Evolutionary conservation across 2,888 invertebrate genomes (phyloP), one percentile per base, ranked within the genome.

Genomic region (Oeneis ivallda): DNA sequence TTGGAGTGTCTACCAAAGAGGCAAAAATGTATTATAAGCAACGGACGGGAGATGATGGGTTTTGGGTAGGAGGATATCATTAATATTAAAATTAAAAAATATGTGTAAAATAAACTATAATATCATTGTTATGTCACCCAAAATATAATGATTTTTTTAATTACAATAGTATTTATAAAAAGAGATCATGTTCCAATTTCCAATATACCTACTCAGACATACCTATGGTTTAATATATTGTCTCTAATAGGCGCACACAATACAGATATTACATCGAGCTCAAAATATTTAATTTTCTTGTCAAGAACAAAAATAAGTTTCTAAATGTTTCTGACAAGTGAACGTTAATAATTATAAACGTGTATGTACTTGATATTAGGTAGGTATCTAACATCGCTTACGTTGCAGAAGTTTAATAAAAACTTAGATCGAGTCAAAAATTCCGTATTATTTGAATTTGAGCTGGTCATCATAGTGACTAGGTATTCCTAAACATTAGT

Each of bases 1-100:
- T 83, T 78, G 76, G 77, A 81, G 82, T 15, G 15, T 10, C 47
- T 47, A 47, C 47, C 15, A 82, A 84, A 85, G 71, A 69, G 58
- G 54, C 57, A 41, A 37, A 62, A 53, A 62, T 64, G 59, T 59
- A 67, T 67, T 39, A 64, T 59, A 45, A 47, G 43, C 47, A 26
- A 11, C 45, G 9, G 37, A 64, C 19, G 32, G 45, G 62, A 47
- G 47, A 49, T 47, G 54, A 66, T 47, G 9, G 13, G 41, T 9
- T 32, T 57, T 26, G 43, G 57, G 13, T 32, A 43, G 15, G 62
- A 56, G 62, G 54, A 11, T n/a, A n/a, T n/a, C 19, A 52, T 34
- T 15, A 11, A 37, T 54, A 37, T 54, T 37, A 37, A 54, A 54
- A 37, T 37, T 8, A 9, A 37, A 37, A 37, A 37, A 37, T 37